Base-by-base conservation (phyloP, 1,140 invertebrate species). In the Drosophila baimaii region DNA sequence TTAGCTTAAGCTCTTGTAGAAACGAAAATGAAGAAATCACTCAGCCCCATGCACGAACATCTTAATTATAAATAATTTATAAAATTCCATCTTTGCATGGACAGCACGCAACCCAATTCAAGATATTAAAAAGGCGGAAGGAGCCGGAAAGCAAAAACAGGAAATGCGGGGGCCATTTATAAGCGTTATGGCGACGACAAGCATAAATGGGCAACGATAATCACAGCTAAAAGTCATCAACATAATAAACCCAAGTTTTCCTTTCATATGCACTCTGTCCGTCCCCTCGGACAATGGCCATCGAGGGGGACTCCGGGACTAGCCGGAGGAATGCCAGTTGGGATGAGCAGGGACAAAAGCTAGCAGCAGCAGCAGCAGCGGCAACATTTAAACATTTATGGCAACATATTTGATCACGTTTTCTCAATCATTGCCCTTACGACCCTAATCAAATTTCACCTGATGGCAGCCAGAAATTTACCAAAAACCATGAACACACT, bases 361-460 rank as follows among this genome's bases (percentile, higher is more conserved):
- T 78, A 79, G 52, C 73, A 75, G 82, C n/a, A n/a, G n/a, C n/a
- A n/a, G n/a, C n/a, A n/a, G n/a, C n/a, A n/a, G n/a, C n/a, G n/a
- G n/a, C 79, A 83, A 75, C 85, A 90, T 89, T 89, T 89, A 89
- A 89, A 90, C 85, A 90, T 89, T 89, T 89, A 90, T 85, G 81
- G 85, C 85, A 89, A 89, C 84, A 89, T 89, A 89, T 89, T 89
- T 89, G 84, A 89, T 89, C 84, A 89, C 84, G 84, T 89, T 90
- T 89, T 89, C 84, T 89, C 84, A 89, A 89, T 89, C 84, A 89
- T 89, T 89, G 84, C 77, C 84, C 84, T 89, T 89, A 89, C 81
- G 84, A 89, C 84, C 84, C 84, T 89, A 89, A 89, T 89, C 84
- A 89, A 89, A 89, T 89, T 89, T 89, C 80, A 89, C 84, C 84